Evolutionary conservation across 2,888 invertebrate species (phyloP).

Genomic region (Prosopocoilus inquinatus): DNA sequence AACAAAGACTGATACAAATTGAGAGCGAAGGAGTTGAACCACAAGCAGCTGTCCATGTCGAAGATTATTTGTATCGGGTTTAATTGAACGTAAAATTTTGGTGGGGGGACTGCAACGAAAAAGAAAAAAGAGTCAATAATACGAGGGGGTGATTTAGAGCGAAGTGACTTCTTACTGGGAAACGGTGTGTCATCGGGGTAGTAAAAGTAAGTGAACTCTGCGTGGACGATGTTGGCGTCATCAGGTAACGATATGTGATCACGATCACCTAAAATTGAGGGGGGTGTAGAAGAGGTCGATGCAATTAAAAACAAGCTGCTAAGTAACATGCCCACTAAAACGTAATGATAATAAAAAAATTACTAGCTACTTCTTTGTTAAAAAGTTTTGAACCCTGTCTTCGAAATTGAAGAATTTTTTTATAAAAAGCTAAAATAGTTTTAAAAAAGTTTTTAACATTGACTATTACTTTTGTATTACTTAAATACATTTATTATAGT

Average conservation of each 20-base stretch:
- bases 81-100: conserved; percentile 86
- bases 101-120: conserved; percentile 86
- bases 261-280: conserved; percentile 59
- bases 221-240: conserved; percentile 89
- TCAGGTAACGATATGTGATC: conserved; percentile 82
- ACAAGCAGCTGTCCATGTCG: conserved; percentile 84
- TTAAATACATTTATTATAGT: too few species aligned
- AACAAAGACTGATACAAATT: conserved; percentile 78
- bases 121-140: neutral
- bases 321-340: too few species aligned
- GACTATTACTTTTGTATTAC: too few species aligned
- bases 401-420: too few species aligned
- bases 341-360: too few species aligned
- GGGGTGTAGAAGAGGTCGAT: too few species aligned
- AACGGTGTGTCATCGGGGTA: conserved; percentile 89
- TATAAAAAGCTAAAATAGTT: too few species aligned
- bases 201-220: conserved; percentile 95
- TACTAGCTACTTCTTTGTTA: too few species aligned
- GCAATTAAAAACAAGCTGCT: too few species aligned
- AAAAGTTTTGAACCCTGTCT: too few species aligned
- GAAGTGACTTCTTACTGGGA: conserved; percentile 68
- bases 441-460: too few species aligned
- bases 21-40: conserved; percentile 91
- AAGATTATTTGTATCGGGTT: conserved; percentile 88
- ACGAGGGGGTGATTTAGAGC: neutral